Conservation (phyloP, 2,113 vertebrate species). For the Sinocyclocheilus rhinocerous region DNA sequence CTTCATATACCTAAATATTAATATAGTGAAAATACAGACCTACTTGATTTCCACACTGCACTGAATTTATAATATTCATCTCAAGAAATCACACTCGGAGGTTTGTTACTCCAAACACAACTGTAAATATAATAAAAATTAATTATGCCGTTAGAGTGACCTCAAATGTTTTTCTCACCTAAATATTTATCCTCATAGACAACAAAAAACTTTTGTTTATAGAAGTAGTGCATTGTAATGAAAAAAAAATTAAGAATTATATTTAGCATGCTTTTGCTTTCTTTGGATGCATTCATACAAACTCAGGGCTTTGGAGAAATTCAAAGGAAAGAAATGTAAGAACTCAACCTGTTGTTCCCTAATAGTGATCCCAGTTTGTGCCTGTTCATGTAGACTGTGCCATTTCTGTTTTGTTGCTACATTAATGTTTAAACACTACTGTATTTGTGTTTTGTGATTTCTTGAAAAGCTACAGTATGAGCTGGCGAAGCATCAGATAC, state of each 20-base stretch:
- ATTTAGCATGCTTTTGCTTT: constrained; percentile 27
- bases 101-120: background rate
- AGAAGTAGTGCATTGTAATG: background rate
- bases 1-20: background rate
- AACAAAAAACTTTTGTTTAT: background rate
- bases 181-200: background rate
- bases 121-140: constrained; percentile 1
- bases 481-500: background rate
- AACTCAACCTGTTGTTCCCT: background rate
- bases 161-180: background rate
- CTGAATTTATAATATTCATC: constrained; percentile 25
- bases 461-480: background rate
- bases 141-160: background rate
- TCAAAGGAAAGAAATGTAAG: background rate
- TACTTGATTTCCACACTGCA: background rate
- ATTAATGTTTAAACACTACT: background rate
- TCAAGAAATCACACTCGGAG: background rate
- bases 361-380: constrained; percentile 22
- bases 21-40: background rate
- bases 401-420: constrained; percentile 10
- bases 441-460: background rate
- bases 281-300: background rate
- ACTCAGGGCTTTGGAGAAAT: constrained; percentile 32
- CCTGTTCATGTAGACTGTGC: constrained; percentile 25
- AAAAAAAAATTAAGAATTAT: background rate